These are phyloP conservation scores for Dermolepida albohirtum DNA, from an alignment of 2,888 invertebrate genomes.

Conservation along the genomic window DNA sequence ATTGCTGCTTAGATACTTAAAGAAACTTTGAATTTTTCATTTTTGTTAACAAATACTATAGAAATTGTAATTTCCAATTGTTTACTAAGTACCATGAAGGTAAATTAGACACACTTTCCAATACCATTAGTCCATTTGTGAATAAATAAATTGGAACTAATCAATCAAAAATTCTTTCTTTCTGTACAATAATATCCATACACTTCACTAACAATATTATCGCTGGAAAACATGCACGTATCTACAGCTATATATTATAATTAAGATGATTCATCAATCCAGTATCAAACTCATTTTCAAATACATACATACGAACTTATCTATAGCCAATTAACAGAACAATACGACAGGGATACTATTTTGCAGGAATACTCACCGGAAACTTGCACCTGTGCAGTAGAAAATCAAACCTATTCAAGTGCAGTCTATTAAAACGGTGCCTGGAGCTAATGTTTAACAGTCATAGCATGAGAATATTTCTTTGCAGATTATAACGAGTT, in stretches of 20 bases:
- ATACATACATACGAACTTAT: neutral
- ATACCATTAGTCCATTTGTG: conserved; percentile 3
- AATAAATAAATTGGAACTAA: neutral
- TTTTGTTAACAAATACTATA: no score
- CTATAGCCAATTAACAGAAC: neutral
- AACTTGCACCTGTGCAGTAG: neutral
- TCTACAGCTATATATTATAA: neutral
- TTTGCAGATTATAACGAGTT: conserved; percentile 1
- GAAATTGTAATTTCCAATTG: no score
- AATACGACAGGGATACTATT: neutral
- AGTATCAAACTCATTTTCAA: neutral
- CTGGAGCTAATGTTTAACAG: neutral
- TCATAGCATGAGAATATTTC: conserved; percentile 5
- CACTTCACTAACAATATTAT: no score
- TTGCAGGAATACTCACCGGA: no score
- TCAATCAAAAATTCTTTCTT: neutral
- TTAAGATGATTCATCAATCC: neutral
- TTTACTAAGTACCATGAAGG: no score
- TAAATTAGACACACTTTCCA: conserved; percentile 4
- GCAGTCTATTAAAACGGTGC: conserved; percentile 6
- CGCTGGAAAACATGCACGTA: no score
- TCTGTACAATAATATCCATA: no score
- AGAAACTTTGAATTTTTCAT: no score
- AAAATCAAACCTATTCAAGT: conserved; percentile 3
- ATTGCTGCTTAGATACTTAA: no score